Percentiles rank a stretch among this genome's conserved stretches.
Conservation (phyloP, 2,888 invertebrate species). For the Eristalis pertinax region DNA sequence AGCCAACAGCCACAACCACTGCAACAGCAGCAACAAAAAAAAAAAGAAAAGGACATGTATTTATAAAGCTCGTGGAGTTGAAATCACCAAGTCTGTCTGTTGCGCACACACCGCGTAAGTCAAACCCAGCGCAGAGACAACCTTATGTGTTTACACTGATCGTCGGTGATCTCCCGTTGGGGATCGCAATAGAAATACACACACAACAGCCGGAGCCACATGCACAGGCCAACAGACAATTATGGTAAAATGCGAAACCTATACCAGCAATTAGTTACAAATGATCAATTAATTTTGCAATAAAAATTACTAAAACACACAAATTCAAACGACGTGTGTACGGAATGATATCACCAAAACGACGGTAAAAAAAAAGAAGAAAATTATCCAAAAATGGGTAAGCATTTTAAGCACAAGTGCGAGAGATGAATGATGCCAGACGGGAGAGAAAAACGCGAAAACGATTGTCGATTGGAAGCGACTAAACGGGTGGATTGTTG, state of each 20-base stretch:
- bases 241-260: constrained; percentile 76
- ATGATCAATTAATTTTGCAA: constrained; percentile 80
- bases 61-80: constrained; percentile 30
- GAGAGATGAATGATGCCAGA: background rate
- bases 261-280: constrained; percentile 80
- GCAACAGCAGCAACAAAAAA: background rate
- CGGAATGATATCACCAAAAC: constrained; percentile 1
- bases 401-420: background rate
- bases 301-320: constrained; percentile 74
- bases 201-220: background rate
- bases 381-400: constrained; percentile 48
- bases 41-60: constrained; percentile 61
- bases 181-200: constrained; percentile 58
- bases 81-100: constrained; percentile 57
- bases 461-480: background rate
- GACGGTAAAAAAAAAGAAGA: constrained; percentile 24
- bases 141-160: constrained; percentile 38
- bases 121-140: background rate
- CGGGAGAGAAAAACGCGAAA: no score
- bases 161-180: constrained; percentile 59
- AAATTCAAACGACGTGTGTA: constrained; percentile 19
- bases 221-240: constrained; percentile 58
- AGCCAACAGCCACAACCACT: background rate
- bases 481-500: background rate
- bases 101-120: background rate